phyloP scores from a whole-genome alignment of 2,888 invertebrate species.

The Marasmarcha lunaedactyla region DNA sequence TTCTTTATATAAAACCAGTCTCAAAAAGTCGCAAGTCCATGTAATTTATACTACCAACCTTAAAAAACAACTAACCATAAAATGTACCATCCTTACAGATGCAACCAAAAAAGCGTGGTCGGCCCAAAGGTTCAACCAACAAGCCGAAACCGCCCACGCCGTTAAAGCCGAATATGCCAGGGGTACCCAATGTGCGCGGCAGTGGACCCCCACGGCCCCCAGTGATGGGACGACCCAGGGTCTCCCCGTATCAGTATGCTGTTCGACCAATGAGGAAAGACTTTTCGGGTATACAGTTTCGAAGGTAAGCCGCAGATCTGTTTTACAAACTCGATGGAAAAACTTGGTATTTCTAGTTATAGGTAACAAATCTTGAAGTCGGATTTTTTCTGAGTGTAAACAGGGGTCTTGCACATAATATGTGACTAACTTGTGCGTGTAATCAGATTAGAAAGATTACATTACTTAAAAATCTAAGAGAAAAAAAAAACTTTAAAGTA shows the following conservation, averaged over 20 bases:
- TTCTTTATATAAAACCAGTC: no score
- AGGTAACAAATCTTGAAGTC: background rate
- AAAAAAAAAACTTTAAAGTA: no score
- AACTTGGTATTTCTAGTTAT: no score
- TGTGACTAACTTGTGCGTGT: no score
- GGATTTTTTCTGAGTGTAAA: no score
- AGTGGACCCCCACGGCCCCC: conserved; percentile 14
- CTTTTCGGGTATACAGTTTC: conserved; percentile 64
- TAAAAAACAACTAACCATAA: no score
- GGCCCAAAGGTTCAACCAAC: conserved; percentile 65
- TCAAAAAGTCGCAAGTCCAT: no score
- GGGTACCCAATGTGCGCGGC: conserved; percentile 19
- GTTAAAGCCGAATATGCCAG: conserved; percentile 13
- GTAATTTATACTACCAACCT: no score
- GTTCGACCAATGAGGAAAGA: conserved; percentile 59
- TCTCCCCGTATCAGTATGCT: conserved; percentile 52
- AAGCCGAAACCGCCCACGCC: conserved; percentile 37
- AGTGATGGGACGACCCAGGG: conserved; percentile 33
- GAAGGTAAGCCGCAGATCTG: conserved; percentile 36
- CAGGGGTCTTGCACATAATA: no score
- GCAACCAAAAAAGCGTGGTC: conserved; percentile 60
- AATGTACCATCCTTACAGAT: no score
- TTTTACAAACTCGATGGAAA: background rate
- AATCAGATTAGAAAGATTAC: no score
- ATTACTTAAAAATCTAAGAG: no score